phyloP scores from a whole-genome alignment of 2,797 vertebrate species.

The Hydrolagus colliei region DNA sequence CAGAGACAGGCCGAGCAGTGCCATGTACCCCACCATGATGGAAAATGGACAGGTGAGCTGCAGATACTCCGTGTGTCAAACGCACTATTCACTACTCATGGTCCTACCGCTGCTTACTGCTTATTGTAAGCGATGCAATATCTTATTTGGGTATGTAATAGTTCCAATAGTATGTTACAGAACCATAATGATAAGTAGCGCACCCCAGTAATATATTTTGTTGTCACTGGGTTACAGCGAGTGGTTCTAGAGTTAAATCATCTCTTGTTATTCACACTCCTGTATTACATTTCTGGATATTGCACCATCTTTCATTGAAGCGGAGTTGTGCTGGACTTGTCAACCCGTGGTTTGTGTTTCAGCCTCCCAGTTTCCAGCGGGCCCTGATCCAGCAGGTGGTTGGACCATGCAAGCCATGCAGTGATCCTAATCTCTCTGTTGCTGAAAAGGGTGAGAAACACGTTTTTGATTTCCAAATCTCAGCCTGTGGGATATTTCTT shows the following conservation, averaged over 20 bases:
- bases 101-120: background rate
- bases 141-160: background rate
- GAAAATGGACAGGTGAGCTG: slow-evolving; percentile 84
- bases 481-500: background rate
- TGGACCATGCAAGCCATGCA: slow-evolving; percentile 92
- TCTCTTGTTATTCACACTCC: too few relatives aligned
- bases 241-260: too few relatives aligned
- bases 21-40: slow-evolving; percentile 83
- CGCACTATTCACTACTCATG: background rate
- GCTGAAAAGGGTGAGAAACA: slow-evolving; percentile 82
- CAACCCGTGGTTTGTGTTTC: slow-evolving; percentile 35
- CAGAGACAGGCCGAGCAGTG: slow-evolving; percentile 84
- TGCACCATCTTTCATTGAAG: background rate
- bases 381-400: slow-evolving; percentile 94
- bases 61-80: background rate
- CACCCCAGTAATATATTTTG: too few relatives aligned
- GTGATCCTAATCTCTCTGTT: slow-evolving; percentile 84
- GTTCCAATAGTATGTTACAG: background rate
- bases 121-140: background rate
- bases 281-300: too few relatives aligned
- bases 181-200: too few relatives aligned
- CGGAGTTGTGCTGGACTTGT: background rate
- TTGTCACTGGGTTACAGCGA: too few relatives aligned
- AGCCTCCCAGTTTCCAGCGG: slow-evolving; percentile 93
- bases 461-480: background rate